These are phyloP conservation scores for Sebastes trivittatus DNA, from an alignment of 2,797 vertebrate genomes.

Conservation along the genomic window DNA sequence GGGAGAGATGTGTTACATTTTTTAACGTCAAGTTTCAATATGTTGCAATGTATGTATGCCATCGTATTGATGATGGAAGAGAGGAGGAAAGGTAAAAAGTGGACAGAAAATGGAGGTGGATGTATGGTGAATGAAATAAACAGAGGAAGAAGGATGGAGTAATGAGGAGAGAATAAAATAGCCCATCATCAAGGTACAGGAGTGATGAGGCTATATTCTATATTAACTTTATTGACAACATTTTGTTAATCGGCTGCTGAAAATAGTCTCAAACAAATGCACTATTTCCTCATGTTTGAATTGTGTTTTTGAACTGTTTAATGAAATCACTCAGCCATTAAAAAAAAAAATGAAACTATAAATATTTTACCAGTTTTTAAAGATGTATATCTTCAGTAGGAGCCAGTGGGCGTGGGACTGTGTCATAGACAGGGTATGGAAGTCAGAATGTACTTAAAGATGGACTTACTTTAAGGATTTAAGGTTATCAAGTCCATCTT, in stretches of 20 bases:
- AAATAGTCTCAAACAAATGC: not conserved
- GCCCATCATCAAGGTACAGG: not conserved
- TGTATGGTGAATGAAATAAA: not conserved
- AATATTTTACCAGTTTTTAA: not conserved
- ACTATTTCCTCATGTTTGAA: not conserved
- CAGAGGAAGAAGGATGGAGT: not conserved
- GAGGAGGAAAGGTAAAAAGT: not conserved
- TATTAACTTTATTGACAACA: too few species aligned
- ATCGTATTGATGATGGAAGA: not conserved
- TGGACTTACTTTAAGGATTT: not conserved
- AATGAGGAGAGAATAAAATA: not conserved
- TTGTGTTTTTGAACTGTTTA: too few species aligned
- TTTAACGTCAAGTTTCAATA: not conserved
- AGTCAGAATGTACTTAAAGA: too few species aligned
- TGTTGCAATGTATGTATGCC: not conserved
- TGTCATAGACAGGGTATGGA: not conserved
- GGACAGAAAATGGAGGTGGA: not conserved
- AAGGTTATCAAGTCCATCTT: not conserved
- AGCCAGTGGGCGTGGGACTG: not conserved
- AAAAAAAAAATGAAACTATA: not conserved
- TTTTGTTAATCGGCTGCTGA: not conserved
- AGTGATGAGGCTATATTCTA: not conserved
- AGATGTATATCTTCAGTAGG: not conserved
- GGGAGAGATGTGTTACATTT: not conserved
- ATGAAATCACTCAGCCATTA: not conserved